Evolutionary conservation across 2,797 vertebrate genomes (phyloP).

Genomic region (Pseudochirops cupreus): DNA sequence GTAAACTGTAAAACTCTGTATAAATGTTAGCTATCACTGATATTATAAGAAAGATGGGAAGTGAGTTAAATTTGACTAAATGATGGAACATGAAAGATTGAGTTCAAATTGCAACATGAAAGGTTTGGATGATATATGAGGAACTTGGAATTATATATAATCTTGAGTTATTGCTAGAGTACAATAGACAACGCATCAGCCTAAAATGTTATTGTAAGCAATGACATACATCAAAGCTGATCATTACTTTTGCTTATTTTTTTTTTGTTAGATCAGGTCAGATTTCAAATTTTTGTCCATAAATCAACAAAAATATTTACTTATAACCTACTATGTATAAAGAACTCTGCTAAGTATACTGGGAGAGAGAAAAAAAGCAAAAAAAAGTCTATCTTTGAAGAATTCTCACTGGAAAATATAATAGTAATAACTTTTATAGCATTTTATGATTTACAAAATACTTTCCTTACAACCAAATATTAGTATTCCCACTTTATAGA

Average conservation of each 20-base stretch:
- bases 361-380: not conserved
- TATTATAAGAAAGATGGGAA: not conserved
- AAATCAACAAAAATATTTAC: not conserved
- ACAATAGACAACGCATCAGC: not conserved
- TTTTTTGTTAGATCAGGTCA: not conserved
- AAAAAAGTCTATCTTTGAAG: not conserved
- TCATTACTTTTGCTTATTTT: not conserved
- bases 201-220: not conserved
- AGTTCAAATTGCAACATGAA: not conserved
- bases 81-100: constrained; percentile 1
- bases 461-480: not conserved
- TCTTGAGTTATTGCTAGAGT: not conserved
- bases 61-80: not conserved
- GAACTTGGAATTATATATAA: not conserved
- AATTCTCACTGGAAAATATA: not conserved
- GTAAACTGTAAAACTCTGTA: not conserved
- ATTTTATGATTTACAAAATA: not conserved
- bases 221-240: not conserved
- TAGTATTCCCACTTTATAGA: not conserved
- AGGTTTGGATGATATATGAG: not conserved
- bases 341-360: not conserved
- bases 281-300: not conserved
- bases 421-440: not conserved
- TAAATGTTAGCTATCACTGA: not conserved
- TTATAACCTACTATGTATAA: not conserved